Evolutionary conservation across 1,140 invertebrate genomes (phyloP).

Genomic region (Lithobius niger): DNA sequence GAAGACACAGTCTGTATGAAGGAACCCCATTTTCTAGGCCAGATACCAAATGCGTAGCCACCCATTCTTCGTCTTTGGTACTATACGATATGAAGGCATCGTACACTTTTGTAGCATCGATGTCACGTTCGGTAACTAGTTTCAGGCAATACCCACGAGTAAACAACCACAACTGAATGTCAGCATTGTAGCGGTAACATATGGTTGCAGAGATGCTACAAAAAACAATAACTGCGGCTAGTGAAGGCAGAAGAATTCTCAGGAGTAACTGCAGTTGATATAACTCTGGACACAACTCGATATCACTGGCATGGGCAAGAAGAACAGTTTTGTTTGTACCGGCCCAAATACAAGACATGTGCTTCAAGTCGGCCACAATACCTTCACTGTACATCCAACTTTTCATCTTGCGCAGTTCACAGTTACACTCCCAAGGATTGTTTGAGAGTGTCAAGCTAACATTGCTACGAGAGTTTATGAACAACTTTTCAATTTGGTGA

Average conservation of each 20-base stretch:
- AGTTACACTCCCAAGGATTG: constrained; percentile 52
- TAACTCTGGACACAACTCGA: too few species aligned
- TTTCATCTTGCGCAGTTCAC: constrained; percentile 38
- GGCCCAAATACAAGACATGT: neutral
- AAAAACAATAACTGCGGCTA: constrained; percentile 25
- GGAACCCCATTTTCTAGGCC: constrained; percentile 38
- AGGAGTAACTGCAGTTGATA: neutral
- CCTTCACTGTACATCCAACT: constrained; percentile 39
- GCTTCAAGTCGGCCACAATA: constrained; percentile 24
- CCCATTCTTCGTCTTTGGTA: constrained; percentile 57
- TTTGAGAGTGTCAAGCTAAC: constrained; percentile 40
- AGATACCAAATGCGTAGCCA: constrained; percentile 48
- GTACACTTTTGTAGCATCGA: constrained; percentile 61
- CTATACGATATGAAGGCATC: constrained; percentile 82
- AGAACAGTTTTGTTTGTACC: neutral
- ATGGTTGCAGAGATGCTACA: constrained; percentile 30
- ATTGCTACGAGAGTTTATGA: constrained; percentile 22
- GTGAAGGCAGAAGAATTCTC: constrained; percentile 17
- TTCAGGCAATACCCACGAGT: constrained; percentile 46
- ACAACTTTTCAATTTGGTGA: constrained; percentile 27
- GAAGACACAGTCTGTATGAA: constrained; percentile 46
- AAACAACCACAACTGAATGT: constrained; percentile 53
- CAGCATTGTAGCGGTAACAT: constrained; percentile 46
- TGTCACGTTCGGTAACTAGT: constrained; percentile 47
- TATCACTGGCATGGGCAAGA: too few species aligned